phyloP scores from a whole-genome alignment of 2,113 vertebrate genomes.

The Toxostoma redivivum region DNA sequence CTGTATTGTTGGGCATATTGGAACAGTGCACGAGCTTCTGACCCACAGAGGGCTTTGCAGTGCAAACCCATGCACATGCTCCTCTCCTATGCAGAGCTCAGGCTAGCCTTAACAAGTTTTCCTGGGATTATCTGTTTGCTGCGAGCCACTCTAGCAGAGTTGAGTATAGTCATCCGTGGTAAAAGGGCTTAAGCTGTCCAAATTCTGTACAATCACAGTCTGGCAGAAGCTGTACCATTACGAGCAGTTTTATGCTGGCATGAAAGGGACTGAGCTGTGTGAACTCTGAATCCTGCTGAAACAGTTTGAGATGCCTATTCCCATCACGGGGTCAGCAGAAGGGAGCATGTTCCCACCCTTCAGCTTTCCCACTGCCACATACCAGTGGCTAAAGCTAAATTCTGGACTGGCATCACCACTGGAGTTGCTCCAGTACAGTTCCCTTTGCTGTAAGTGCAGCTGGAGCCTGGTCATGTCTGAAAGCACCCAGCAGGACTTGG shows the following conservation, averaged over 20 bases:
- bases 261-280: not conserved
- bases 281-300: not conserved
- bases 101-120: not conserved
- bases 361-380: not conserved
- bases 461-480: not conserved
- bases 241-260: not conserved
- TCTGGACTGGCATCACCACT: not conserved
- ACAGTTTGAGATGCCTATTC: not conserved
- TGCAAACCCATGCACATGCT: not conserved
- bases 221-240: not conserved
- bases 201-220: not conserved
- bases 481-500: not conserved
- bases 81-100: not conserved
- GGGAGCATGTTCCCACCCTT: not conserved
- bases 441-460: not conserved
- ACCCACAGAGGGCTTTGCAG: not conserved
- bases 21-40: not conserved
- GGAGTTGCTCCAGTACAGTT: not conserved
- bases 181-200: conserved; percentile 1
- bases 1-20: rapidly evolving
- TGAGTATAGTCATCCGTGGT: not conserved
- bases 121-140: not conserved
- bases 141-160: not conserved
- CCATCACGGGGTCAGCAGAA: not conserved
- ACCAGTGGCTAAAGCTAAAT: not conserved